Base-by-base conservation (phyloP, 2,797 vertebrate genomes). In the Spatula versicolor region DNA sequence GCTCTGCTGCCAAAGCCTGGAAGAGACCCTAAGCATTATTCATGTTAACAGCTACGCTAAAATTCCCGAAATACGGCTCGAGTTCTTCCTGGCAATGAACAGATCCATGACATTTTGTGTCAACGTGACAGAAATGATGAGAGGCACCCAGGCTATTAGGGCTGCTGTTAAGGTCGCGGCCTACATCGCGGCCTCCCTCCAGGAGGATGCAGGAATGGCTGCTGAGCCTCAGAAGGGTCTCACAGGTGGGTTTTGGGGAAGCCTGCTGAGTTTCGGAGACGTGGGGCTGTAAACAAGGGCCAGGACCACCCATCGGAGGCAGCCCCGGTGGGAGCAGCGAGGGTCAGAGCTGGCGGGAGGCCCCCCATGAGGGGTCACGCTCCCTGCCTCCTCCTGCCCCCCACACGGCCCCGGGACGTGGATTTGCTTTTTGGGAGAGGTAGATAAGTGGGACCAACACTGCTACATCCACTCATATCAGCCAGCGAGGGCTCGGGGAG, bases 251-350 rank as follows among this genome's bases (percentile, higher is more conserved):
- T 59, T 41, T 95, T 5, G 15, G 33, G 41, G 68, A 25, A 80
- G 68, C 54, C 86, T 88, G 56, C 55, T 66, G 88, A 43, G 82
- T 69, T 58, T 66, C 9, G 45, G 37, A 58, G 91, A 13, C 9
- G n/a, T 72, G 56, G 46, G n/a, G 8, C 75, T 90, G 68, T 93
- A 96, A 96, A 94, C 91, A 95, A 94, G 90, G 4, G 64, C 52
- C 71, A 90, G 90, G 95, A 95, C 96, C 96, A 95, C 95, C 93
- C 93, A 87, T 7, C 15, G 7, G 18, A 85, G 33, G 68, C 71
- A 75, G 91, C 80, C 85, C 43, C 18, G 1, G 35, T 41, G 9
- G 2, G 25, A 71, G 73, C 46, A 84, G 64, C 7, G 75, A 85
- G 64, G 88, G 93, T 75, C 86, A 76, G 81, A 60, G 52, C 54